A percentile compares a stretch with the other conserved stretches of the same genome.
phyloP scores from a whole-genome alignment of 2,113 vertebrate genomes.

The Atractosteus spatula region DNA sequence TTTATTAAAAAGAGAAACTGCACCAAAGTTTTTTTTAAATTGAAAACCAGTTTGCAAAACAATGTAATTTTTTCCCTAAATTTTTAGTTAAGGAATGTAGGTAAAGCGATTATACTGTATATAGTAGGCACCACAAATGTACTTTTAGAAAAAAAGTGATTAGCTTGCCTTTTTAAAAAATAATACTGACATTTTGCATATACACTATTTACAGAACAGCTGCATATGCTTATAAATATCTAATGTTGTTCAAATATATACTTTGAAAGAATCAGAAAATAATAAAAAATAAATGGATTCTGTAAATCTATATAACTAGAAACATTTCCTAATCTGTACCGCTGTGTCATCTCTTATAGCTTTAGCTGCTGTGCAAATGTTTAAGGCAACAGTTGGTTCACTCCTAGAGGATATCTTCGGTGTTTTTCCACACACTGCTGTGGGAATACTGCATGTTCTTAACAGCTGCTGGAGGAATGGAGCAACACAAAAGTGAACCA shows the following conservation, averaged over 20 bases:
- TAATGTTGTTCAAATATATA: slow-evolving; percentile 45
- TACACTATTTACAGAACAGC: slow-evolving; percentile 75
- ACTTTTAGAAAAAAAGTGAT: slow-evolving; percentile 49
- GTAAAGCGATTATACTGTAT: slow-evolving; percentile 39
- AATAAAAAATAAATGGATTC: slow-evolving; percentile 46
- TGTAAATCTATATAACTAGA: slow-evolving; percentile 43
- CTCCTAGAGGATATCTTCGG: slow-evolving; percentile 48
- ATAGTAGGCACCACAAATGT: slow-evolving; percentile 49
- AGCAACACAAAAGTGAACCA: slow-evolving; percentile 85
- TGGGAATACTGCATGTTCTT: slow-evolving; percentile 19
- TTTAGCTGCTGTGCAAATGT: slow-evolving; percentile 29
- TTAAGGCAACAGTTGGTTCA: slow-evolving; percentile 26
- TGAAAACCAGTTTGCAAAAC: too few relatives aligned
- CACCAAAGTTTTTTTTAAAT: slow-evolving; percentile 15
- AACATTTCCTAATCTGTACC: slow-evolving; percentile 33
- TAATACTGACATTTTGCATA: slow-evolving; percentile 69
- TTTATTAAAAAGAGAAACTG: slow-evolving; percentile 11
- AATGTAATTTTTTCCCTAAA: slow-evolving; percentile 29
- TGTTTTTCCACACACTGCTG: slow-evolving; percentile 40
- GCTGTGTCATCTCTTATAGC: slow-evolving; percentile 19
- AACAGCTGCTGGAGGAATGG: slow-evolving; percentile 27
- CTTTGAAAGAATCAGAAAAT: slow-evolving; percentile 55
- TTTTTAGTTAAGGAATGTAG: slow-evolving; percentile 34
- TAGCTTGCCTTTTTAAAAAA: slow-evolving; percentile 43
- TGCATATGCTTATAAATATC: slow-evolving; percentile 59